Percentiles rank a stretch among this genome's conserved stretches.
phyloP scores from a whole-genome alignment of 2,113 vertebrate genomes.

The Lepisosteus osseus region DNA sequence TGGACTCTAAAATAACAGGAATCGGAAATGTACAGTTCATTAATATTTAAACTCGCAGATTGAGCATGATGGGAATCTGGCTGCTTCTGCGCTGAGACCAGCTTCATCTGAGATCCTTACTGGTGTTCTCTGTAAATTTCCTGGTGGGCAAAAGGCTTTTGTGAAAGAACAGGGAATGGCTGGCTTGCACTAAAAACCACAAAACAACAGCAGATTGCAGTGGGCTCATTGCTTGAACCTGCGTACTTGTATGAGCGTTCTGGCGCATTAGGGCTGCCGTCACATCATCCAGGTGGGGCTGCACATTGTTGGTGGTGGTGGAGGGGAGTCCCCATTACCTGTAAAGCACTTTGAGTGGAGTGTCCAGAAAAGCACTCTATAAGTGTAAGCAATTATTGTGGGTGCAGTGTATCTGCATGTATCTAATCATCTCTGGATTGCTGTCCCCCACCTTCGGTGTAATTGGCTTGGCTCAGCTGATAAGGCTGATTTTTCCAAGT shows the following conservation, averaged over 20 bases:
- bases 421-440: neutral
- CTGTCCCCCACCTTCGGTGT: neutral
- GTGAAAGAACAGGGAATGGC: neutral
- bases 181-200: too few relatives aligned
- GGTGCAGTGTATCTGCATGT: neutral
- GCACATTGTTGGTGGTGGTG: too few relatives aligned
- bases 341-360: too few relatives aligned
- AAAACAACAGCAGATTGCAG: too few relatives aligned
- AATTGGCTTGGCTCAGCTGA: neutral
- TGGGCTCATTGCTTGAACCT: neutral
- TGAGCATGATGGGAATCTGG: neutral
- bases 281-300: too few relatives aligned
- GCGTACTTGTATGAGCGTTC: too few relatives aligned
- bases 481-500: neutral
- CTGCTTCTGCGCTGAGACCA: neutral
- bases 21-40: neutral
- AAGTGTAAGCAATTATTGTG: neutral
- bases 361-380: too few relatives aligned
- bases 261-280: neutral
- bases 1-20: neutral
- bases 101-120: neutral
- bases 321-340: too few relatives aligned
- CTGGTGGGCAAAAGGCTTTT: neutral
- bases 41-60: neutral
- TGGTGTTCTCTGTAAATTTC: neutral